Percentiles rank a stretch among this genome's conserved stretches.
Conservation (phyloP, 2,113 vertebrate genomes). For the Narcine bancroftii region DNA sequence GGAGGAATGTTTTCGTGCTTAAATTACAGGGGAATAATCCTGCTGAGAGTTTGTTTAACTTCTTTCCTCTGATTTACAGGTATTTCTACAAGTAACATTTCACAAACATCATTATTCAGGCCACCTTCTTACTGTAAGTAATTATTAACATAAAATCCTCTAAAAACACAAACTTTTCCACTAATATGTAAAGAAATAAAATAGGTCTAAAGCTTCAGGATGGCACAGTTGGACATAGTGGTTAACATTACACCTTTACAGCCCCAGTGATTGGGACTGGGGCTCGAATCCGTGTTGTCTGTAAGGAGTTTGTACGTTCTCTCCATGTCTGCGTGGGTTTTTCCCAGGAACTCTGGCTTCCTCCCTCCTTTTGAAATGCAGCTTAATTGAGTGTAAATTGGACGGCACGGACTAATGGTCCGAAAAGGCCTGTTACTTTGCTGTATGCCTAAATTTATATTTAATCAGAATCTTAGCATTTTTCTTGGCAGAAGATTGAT, state of each 20-base stretch:
- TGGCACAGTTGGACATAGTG: no score
- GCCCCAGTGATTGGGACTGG: no score
- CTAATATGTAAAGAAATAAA: neutral
- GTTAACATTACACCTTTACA: no score
- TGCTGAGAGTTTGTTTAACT: neutral
- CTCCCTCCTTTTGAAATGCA: no score
- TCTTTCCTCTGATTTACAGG: slow-evolving; percentile 8
- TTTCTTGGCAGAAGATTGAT: neutral
- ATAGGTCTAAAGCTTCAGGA: neutral
- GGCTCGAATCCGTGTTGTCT: no score
- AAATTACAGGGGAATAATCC: neutral
- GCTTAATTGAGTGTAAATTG: no score
- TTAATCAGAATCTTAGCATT: no score
- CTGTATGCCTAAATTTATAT: no score
- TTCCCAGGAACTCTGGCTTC: no score
- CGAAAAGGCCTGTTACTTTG: no score
- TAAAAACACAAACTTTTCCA: neutral
- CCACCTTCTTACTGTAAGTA: neutral
- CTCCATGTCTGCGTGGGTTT: neutral
- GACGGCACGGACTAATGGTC: no score
- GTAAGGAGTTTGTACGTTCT: neutral
- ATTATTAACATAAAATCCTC: neutral
- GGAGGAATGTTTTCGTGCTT: neutral
- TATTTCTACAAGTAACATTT: neutral
- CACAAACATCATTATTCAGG: neutral